Percentiles rank a stretch among this genome's conserved stretches.
Evolutionary conservation across 2,113 vertebrate species (phyloP).

Genomic region (Sinocyclocheilus rhinocerous): DNA sequence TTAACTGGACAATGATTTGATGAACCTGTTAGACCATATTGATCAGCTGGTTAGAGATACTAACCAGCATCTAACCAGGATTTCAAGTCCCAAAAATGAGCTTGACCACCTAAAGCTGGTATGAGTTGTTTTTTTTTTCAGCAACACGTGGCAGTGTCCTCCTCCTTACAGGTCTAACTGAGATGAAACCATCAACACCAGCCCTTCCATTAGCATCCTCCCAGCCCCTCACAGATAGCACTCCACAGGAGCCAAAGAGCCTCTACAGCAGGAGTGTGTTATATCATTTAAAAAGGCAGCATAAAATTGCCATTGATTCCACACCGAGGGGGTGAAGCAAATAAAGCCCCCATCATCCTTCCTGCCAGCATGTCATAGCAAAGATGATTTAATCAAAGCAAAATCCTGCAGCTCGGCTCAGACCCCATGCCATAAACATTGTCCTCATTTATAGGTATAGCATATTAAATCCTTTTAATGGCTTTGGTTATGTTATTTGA

Average conservation of each 20-base stretch:
- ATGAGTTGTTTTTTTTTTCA: background rate
- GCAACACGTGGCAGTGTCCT: constrained; percentile 44
- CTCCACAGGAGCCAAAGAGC: constrained; percentile 44
- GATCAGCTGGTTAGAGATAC: background rate
- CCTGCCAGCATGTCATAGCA: constrained; percentile 55
- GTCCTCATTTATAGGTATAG: constrained; percentile 63
- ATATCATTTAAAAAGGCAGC: constrained; percentile 46
- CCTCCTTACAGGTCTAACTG: constrained; percentile 35
- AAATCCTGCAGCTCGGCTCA: constrained; percentile 49
- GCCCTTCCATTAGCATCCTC: constrained; percentile 39
- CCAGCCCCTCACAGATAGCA: constrained; percentile 33
- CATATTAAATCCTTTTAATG: constrained; percentile 64
- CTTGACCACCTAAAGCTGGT: background rate
- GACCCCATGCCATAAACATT: constrained; percentile 58
- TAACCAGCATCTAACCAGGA: background rate
- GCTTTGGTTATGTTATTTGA: constrained; percentile 60
- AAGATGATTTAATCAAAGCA: constrained; percentile 54
- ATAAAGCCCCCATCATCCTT: constrained; percentile 46
- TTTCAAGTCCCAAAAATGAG: background rate
- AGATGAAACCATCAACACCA: constrained; percentile 20
- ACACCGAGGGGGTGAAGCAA: constrained; percentile 37
- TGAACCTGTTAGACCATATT: background rate
- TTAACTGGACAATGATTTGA: background rate
- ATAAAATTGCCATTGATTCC: constrained; percentile 54
- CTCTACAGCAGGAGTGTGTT: constrained; percentile 43